A percentile compares a stretch with the other conserved stretches of the same genome.
Conservation (phyloP, 2,797 vertebrate species). For the Ciconia nigra region DNA sequence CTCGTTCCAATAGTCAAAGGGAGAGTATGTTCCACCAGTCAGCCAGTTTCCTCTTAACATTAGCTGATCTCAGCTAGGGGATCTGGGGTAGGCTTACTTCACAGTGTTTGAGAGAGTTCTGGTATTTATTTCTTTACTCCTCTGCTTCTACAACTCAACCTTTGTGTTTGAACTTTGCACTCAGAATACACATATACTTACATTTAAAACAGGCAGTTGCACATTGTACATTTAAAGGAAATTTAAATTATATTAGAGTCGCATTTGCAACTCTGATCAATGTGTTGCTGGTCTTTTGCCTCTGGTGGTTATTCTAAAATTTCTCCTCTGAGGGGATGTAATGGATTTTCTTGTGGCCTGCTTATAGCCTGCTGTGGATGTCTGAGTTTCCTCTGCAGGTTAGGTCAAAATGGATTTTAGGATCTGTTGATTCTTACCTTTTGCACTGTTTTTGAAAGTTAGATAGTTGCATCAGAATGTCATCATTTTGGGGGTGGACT, state of each 20-base stretch:
- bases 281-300: not conserved
- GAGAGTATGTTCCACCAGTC: not conserved
- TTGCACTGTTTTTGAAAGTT: not conserved
- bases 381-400: not conserved
- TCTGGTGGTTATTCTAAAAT: not conserved
- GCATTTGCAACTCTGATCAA: not conserved
- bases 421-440: not conserved
- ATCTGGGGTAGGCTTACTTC: not conserved
- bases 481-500: not conserved
- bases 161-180: not conserved
- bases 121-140: not conserved
- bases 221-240: not conserved
- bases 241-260: not conserved
- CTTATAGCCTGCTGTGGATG: not conserved
- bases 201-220: not conserved
- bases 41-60: not conserved
- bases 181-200: not conserved
- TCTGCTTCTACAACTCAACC: not conserved
- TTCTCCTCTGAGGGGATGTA: not conserved
- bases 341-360: not conserved
- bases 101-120: not conserved
- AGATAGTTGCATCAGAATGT: not conserved
- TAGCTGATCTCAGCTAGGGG: not conserved
- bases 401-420: not conserved
- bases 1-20: not conserved